Conservation (phyloP, 2,797 vertebrate species). For the Sebastolobus altivelis region DNA sequence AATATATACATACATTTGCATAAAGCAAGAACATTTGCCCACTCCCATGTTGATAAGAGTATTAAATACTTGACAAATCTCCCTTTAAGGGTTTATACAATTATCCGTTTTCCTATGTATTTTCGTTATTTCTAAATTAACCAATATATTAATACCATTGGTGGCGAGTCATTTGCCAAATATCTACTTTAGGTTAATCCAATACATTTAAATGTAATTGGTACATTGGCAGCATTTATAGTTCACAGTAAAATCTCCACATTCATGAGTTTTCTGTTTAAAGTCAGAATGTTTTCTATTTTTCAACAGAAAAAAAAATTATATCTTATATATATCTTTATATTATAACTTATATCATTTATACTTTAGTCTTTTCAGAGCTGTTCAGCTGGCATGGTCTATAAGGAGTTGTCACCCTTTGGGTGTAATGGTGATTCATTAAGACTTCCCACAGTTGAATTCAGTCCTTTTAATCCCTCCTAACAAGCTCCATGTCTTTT, state of each 20-base stretch:
- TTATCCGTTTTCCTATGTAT: neutral
- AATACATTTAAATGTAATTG: neutral
- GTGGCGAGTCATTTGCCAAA: neutral
- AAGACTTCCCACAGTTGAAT: slow-evolving; percentile 25
- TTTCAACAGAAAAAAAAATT: neutral
- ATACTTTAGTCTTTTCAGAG: neutral
- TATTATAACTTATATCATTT: neutral
- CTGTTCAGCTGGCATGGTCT: neutral
- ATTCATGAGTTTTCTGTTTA: neutral
- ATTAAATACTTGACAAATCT: neutral
- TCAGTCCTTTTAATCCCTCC: slow-evolving; percentile 38
- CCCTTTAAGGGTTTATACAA: neutral
- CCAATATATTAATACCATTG: neutral
- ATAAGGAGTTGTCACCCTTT: neutral
- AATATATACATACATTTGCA: no score
- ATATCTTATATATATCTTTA: no score
- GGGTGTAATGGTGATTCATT: slow-evolving; percentile 36
- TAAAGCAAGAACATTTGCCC: no score
- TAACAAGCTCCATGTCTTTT: slow-evolving; percentile 46
- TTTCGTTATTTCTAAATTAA: neutral
- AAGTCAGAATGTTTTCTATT: neutral
- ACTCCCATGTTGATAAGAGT: neutral
- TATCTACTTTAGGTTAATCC: neutral
- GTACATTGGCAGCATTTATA: neutral
- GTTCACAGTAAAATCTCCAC: neutral